Conservation (phyloP, 2,113 vertebrate species). For the Vombatus ursinus region DNA sequence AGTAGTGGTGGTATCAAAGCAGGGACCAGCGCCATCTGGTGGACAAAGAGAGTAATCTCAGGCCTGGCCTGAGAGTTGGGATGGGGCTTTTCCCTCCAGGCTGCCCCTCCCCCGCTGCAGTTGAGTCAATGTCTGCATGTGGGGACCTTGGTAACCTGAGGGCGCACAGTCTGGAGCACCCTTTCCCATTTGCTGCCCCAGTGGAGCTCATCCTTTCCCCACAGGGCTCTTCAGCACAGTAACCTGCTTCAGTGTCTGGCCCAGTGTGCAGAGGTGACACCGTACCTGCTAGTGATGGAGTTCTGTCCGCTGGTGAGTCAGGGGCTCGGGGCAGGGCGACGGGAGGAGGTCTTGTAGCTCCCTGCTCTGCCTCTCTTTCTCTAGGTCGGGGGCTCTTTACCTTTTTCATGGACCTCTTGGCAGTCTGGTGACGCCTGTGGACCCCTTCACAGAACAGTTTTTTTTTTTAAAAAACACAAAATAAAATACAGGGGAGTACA, state of each 20-base stretch:
- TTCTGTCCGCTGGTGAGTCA: constrained; percentile 95
- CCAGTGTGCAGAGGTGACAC: constrained; percentile 94
- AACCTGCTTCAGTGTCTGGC: constrained; percentile 95
- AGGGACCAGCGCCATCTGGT: background rate
- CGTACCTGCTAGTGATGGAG: constrained; percentile 97
- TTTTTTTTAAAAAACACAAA: background rate
- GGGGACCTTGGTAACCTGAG: too few species aligned
- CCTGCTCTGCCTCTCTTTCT: background rate
- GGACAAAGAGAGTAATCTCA: background rate
- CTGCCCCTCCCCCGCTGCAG: too few species aligned
- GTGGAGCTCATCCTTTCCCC: background rate
- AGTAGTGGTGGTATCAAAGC: background rate
- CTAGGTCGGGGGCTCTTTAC: background rate
- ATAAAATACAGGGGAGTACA: background rate
- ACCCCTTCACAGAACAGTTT: background rate
- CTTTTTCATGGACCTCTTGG: background rate
- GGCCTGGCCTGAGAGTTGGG: background rate
- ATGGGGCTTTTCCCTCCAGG: too few species aligned
- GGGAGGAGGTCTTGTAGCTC: too few species aligned
- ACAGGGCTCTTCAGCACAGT: constrained; percentile 92
- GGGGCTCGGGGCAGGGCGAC: too few species aligned
- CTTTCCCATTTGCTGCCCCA: background rate
- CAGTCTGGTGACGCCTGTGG: background rate
- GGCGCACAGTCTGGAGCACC: too few species aligned
- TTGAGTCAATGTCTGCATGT: background rate